These are phyloP conservation scores for Cettia cetti DNA, from an alignment of 2,113 vertebrate genomes.

Conservation along the genomic window DNA sequence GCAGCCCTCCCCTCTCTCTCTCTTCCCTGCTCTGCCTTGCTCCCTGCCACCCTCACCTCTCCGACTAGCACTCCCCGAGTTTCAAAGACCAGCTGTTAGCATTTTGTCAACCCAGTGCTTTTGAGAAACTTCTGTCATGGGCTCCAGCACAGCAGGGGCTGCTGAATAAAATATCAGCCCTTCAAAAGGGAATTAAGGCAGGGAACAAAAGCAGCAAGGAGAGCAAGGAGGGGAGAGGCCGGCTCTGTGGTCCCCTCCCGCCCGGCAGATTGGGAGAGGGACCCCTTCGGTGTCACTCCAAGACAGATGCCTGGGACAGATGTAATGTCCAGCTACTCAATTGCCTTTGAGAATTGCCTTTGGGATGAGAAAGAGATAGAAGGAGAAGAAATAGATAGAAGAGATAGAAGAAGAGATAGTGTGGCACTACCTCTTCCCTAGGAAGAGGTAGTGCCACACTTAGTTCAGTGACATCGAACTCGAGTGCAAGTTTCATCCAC, in stretches of 20 bases:
- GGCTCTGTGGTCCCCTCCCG: neutral
- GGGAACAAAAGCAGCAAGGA: constrained; percentile 63
- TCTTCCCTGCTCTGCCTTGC: neutral
- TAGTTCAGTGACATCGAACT: neutral
- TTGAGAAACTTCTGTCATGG: constrained; percentile 72
- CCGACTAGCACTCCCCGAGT: constrained; percentile 58
- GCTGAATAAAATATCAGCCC: constrained; percentile 81
- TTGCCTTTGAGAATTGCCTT: neutral
- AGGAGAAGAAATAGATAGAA: no score
- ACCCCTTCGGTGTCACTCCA: neutral
- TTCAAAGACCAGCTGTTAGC: constrained; percentile 81
- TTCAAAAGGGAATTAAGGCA: constrained; percentile 74
- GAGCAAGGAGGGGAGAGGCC: constrained; percentile 25
- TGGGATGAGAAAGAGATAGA: neutral
- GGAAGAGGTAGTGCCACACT: neutral
- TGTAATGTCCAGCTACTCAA: neutral
- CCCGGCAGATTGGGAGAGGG: neutral
- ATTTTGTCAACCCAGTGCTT: constrained; percentile 73
- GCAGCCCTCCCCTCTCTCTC: neutral
- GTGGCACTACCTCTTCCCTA: no score
- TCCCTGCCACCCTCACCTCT: constrained; percentile 60
- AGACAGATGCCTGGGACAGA: neutral
- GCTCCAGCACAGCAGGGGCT: constrained; percentile 70
- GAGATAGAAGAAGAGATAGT: no score
- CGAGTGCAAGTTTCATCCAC: neutral